Evolutionary conservation across 2,888 invertebrate genomes (phyloP).

Genomic region (Cacoxenus indagator): DNA sequence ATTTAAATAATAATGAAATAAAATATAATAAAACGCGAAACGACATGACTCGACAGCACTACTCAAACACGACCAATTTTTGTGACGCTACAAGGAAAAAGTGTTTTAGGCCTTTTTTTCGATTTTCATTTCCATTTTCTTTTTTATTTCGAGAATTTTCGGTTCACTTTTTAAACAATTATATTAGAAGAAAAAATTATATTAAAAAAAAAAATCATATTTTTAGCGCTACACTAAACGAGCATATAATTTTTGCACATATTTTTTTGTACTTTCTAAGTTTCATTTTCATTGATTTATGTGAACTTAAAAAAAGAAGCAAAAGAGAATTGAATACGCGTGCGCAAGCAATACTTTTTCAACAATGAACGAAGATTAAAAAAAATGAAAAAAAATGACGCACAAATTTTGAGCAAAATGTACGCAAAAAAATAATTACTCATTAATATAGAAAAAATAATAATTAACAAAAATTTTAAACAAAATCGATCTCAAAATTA

Average conservation of each 20-base stretch:
- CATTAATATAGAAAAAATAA: no score
- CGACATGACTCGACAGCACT: conserved; percentile 21
- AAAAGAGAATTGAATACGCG: not conserved
- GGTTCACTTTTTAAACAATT: not conserved
- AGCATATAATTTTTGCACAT: not conserved
- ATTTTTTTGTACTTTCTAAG: conserved; percentile 28
- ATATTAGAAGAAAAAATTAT: not conserved
- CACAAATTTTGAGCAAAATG: not conserved
- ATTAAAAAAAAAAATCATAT: not conserved
- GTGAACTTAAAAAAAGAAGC: conserved; percentile 10
- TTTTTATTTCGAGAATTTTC: not conserved
- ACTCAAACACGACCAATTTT: conserved; percentile 11
- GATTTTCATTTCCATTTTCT: conserved; percentile 7
- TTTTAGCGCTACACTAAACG: not conserved
- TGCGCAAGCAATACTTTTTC: not conserved
- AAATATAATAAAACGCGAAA: conserved; percentile 1
- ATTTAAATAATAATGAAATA: no score
- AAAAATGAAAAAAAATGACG: conserved; percentile 4
- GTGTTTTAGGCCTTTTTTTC: conserved; percentile 21
- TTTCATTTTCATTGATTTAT: conserved; percentile 24
- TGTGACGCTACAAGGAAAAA: conserved; percentile 19
- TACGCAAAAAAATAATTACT: conserved; percentile 14
- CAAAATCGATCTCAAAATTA: conserved; percentile 62
- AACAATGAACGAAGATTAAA: conserved; percentile 7
- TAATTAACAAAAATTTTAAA: conserved; percentile 33